Evolutionary conservation across 1,140 invertebrate species (phyloP).

Genomic region (Nephotettix cincticeps): DNA sequence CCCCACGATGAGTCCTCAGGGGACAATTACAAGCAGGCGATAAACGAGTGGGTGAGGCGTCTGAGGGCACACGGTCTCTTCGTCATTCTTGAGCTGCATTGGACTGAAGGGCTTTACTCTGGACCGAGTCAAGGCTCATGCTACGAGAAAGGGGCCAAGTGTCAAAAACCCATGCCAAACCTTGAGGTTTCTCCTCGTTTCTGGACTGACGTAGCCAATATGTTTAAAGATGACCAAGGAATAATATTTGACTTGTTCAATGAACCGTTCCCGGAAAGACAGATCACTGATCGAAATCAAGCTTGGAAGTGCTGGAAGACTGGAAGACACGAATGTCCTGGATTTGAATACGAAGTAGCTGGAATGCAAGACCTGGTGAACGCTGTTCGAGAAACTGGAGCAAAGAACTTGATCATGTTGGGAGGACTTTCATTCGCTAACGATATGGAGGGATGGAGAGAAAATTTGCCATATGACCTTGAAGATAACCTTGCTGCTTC

Average conservation of each 20-base stretch:
- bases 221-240: not conserved
- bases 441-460: not conserved
- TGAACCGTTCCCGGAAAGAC: not conserved
- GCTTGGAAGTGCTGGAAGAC: not conserved
- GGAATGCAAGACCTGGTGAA: not conserved
- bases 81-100: not conserved
- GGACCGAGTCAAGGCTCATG: not conserved
- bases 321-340: not conserved
- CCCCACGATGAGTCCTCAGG: not conserved
- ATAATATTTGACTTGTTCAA: constrained; percentile 5
- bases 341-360: not conserved
- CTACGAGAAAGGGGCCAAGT: not conserved
- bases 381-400: not conserved
- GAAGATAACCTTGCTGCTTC: not conserved
- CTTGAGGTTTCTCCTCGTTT: not conserved
- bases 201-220: not conserved
- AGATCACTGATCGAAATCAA: not conserved
- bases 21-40: not conserved
- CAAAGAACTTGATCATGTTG: not conserved
- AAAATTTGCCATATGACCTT: not conserved
- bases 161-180: not conserved
- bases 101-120: not conserved
- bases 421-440: not conserved
- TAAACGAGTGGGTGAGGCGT: not conserved
- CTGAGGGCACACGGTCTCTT: not conserved